A percentile compares a stretch with the other conserved stretches of the same genome.
These are phyloP conservation scores for Noctua janthina DNA, from an alignment of 2,888 invertebrate genomes.

Conservation along the genomic window DNA sequence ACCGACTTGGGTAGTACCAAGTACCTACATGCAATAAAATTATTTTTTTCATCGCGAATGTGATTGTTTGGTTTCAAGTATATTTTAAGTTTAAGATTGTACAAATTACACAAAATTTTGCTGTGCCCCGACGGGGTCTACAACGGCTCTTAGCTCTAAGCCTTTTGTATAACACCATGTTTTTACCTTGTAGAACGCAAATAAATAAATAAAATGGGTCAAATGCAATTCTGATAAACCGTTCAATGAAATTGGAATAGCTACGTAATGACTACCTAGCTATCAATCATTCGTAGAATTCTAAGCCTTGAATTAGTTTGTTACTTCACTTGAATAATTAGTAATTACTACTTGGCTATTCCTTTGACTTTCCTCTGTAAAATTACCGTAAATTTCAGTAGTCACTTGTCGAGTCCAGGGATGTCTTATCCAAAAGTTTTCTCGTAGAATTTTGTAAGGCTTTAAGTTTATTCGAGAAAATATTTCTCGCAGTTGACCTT, in stretches of 20 bases:
- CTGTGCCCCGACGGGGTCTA: too few species aligned
- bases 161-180: too few species aligned
- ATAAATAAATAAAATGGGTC: too few species aligned
- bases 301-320: neutral
- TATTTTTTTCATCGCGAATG: too few species aligned
- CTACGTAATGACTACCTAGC: neutral
- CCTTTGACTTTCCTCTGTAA: neutral
- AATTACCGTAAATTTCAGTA: neutral
- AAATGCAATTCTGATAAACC: slow-evolving; percentile 12
- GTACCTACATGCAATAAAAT: neutral
- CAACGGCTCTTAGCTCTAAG: too few species aligned
- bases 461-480: slow-evolving; percentile 29
- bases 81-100: too few species aligned
- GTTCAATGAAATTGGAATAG: slow-evolving; percentile 4
- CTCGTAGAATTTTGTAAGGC: slow-evolving; percentile 18
- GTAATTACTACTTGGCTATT: neutral
- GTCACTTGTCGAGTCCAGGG: slow-evolving; percentile 1
- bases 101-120: too few species aligned
- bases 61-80: too few species aligned
- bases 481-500: slow-evolving; percentile 54
- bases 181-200: too few species aligned
- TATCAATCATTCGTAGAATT: neutral
- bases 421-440: slow-evolving; percentile 18
- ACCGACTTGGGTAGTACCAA: neutral
- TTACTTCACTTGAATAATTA: neutral